Base-by-base conservation (phyloP, 2,888 invertebrate genomes). In the Hypolimnas misippus region DNA sequence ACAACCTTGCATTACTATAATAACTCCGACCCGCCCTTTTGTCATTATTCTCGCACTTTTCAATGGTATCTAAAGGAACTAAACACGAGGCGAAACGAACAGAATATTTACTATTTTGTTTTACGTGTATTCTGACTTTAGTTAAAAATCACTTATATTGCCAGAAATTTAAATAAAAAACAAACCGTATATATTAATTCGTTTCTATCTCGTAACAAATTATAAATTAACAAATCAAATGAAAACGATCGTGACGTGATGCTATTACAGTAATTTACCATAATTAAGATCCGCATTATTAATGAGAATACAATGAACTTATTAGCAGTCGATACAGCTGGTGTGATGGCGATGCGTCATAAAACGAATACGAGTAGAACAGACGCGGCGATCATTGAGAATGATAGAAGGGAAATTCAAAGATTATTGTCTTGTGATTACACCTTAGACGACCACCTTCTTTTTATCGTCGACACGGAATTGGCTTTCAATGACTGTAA, bases 1-100 rank as follows among this genome's bases (percentile, higher is more conserved):
- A 80, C 76, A 90, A 89, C 91, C 90, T 80, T 83, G 79, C 83
- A 90, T 90, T 90, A 91, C 84, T 76, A 84, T 90, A 90, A 90
- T 91, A 89, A 89, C 85, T 77, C 75, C 68, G 85, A 82, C 81
- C 84, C 87, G 86, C 87, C 87, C 84, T 86, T 81, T 86, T 89
- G 87, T 89, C 87, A 89, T 91, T 89, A 90, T 81, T 85, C 75
- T 81, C 85, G 84, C 84, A 86, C 85, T 86, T 87, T 87, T 84
- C 82, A 84, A 79, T 75, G 77, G 79, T 84, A 81, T 78, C 82
- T 84, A 80, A 83, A 81, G 81, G 82, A 44, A 19, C 7, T 44
- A 21, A 12, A 52, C 10, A 40, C 12, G 38, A 42, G 17, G 17
- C 17, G 31, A 31, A 29, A n/a, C 42, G 10, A 46, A 21, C 21